Percentiles rank a stretch among this genome's conserved stretches.
Evolutionary conservation across 2,113 vertebrate species (phyloP).

Genomic region (Junco hyemalis): DNA sequence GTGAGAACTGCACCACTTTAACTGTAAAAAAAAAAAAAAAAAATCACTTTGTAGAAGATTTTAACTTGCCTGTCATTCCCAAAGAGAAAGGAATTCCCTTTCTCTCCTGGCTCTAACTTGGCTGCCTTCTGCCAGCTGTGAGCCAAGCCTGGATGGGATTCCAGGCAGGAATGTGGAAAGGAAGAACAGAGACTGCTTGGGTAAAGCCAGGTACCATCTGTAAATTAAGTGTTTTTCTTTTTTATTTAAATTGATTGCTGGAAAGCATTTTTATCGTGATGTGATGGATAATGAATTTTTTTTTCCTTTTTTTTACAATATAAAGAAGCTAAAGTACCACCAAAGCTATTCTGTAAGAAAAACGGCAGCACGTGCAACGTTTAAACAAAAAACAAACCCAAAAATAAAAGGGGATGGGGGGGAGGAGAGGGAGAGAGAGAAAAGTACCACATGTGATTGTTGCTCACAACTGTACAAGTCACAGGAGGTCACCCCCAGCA

Average conservation of each 20-base stretch:
- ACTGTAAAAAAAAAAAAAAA: rapidly evolving
- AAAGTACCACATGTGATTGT: constrained; percentile 84
- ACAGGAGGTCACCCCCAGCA: constrained; percentile 53
- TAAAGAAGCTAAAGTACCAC: constrained; percentile 83
- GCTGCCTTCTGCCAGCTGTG: background rate
- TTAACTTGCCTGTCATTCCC: background rate
- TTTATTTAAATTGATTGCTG: constrained; percentile 85
- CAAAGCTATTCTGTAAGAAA: constrained; percentile 80
- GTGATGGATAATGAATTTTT: constrained; percentile 50
- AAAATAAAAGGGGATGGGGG: background rate
- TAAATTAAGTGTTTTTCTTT: constrained; percentile 74
- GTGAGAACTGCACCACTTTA: background rate
- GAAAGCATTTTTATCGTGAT: constrained; percentile 82
- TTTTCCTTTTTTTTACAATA: constrained; percentile 75
- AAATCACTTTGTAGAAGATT: too few relatives aligned
- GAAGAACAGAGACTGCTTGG: background rate
- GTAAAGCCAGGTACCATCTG: background rate
- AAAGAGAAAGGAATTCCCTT: background rate
- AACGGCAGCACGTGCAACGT: constrained; percentile 58
- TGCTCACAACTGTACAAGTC: constrained; percentile 84
- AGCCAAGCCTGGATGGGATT: rapidly evolving
- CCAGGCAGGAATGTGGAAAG: background rate
- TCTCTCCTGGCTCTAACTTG: background rate
- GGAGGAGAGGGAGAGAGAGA: background rate
- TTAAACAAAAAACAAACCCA: constrained; percentile 63